Evolutionary conservation across 2,113 vertebrate genomes (phyloP), one percentile per base, ranked within the genome.

Genomic region (Cololabis saira): DNA sequence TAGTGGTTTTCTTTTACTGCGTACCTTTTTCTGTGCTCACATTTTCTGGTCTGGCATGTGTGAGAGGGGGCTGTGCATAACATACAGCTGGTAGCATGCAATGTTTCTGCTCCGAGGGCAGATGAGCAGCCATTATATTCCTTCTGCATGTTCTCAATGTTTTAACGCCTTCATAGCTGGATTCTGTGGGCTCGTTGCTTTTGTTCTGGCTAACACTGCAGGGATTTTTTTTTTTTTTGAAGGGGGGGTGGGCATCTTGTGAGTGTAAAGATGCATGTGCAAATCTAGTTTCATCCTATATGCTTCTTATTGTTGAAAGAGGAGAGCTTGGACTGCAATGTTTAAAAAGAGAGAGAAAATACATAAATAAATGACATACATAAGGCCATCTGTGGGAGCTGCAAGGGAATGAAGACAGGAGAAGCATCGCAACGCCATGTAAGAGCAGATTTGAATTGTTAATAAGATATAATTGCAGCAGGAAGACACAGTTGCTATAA

Each of bases 381-480:
- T 24, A 67, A 61, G 63, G 43, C 49, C 43, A 55, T 16, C 52
- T 19, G 58, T 37, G 64, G 70, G 62, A 71, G 42, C 21, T 59
- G 24, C 37, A 17, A 53, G 41, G 10, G 52, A 50, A 16, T 54
- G 40, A 68, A 70, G 55, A 24, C 51, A 56, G 42, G 50, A 48
- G 53, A 50, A 48, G 62, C 42, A 71, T 72, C 80, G 74, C 27
- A 69, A 37, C 19, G 15, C 12, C 69, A 76, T 68, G 40, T 65
- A 71, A 53, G 49, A 78, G 12, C 22, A 67, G 52, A 77, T 78
- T 73, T 80, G 63, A 82, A 80, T 80, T 53, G 53, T 58, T 86
- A 76, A 78, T 88, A 60, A 65, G 66, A 73, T 64, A 59, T 61
- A 81, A 85, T 74, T 87, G 57, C 65, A 65, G 65, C 58, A 76